These are phyloP conservation scores for Bombyx mori DNA, from an alignment of 1,140 invertebrate species.

Conservation along the genomic window ASM3026992v2 NC_085129.1:14405501-14406000, in stretches of 20 bases:
- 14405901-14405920: neutral
- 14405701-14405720: conserved; percentile 53
- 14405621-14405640: conserved; percentile 40
- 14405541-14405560: too few relatives aligned
- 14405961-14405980: conserved; percentile 21
- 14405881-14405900: neutral
- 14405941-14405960: too few relatives aligned
- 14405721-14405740: conserved; percentile 25
- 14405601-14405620: conserved; percentile 34
- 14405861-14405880: conserved; percentile 37
- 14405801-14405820: conserved; percentile 14
- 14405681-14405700: conserved; percentile 51
- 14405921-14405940: too few relatives aligned
- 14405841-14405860: conserved; percentile 25
- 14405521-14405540: too few relatives aligned
- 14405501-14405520: too few relatives aligned
- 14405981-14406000: conserved; percentile 51
- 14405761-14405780: conserved; percentile 29
- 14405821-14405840: neutral
- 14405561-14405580: conserved; percentile 36
- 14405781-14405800: conserved; percentile 12
- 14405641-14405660: conserved; percentile 37
- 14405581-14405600: conserved; percentile 53
- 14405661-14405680: conserved; percentile 29
- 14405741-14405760: conserved; percentile 7